Percentiles rank a stretch among this genome's conserved stretches.
These are phyloP conservation scores for Florisuga fusca DNA, from an alignment of 2,797 vertebrate genomes.

Conservation along the genomic window DNA sequence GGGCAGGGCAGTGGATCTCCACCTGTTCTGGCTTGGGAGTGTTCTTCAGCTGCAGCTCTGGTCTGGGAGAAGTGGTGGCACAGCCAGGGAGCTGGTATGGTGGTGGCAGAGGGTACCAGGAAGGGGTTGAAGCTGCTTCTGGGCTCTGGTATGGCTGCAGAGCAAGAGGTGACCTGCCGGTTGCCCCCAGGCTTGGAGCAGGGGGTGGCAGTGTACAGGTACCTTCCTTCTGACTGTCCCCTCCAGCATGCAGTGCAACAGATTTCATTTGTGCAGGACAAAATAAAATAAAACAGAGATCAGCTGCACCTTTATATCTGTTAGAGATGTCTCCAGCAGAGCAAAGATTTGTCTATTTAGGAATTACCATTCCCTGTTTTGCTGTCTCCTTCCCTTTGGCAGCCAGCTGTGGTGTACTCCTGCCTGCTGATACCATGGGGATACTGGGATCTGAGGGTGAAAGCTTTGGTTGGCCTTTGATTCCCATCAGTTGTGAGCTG, in stretches of 20 bases:
- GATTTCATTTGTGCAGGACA: rapidly evolving
- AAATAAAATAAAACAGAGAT: not conserved
- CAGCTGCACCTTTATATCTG: rapidly evolving
- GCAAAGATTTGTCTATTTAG: not conserved
- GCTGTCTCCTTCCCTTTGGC: rapidly evolving
- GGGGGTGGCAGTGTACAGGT: not conserved
- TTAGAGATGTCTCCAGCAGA: not conserved
- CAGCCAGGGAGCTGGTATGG: rapidly evolving
- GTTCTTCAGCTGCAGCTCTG: not conserved
- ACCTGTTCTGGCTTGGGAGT: not conserved
- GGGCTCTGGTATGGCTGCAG: not conserved
- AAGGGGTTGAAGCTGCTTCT: not conserved
- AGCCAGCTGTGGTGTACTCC: rapidly evolving
- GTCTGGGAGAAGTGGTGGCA: not conserved
- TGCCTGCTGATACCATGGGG: rapidly evolving
- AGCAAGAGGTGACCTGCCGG: not conserved
- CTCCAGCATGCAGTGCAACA: not conserved
- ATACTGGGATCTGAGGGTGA: rapidly evolving
- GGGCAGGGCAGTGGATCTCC: not conserved
- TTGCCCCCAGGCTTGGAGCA: not conserved
- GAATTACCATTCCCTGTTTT: rapidly evolving
- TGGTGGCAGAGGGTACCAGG: not conserved
- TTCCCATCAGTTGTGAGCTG: rapidly evolving
- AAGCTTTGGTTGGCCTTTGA: not conserved
- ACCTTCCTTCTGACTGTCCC: not conserved